Conservation (phyloP, 2,888 invertebrate genomes). For the Drosophila gaucha region DNA sequence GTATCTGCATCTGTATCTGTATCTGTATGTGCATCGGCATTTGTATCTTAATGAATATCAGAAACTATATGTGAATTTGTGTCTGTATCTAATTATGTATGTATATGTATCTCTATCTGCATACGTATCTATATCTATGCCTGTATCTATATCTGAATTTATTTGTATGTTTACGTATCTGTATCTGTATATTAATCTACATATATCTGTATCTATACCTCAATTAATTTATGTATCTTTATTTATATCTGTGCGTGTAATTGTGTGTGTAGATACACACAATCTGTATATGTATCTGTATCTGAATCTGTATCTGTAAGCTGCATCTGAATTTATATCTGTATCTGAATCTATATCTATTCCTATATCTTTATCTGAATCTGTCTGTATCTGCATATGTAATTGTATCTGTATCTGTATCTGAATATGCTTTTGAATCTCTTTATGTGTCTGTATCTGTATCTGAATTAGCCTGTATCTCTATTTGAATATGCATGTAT, state of each 20-base stretch:
- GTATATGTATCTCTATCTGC: not conserved
- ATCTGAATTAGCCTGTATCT: not conserved
- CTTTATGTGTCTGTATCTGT: not conserved
- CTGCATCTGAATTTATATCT: not conserved
- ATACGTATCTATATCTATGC: not conserved
- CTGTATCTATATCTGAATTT: not conserved
- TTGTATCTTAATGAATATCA: not conserved
- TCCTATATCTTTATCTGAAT: not conserved
- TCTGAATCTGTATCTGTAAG: not conserved
- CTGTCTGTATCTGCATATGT: constrained; percentile 1
- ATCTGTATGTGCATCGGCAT: not conserved
- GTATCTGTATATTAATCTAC: not conserved
- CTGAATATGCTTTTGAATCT: not conserved
- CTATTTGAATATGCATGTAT: not conserved
- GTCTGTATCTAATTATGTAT: not conserved
- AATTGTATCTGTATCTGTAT: constrained; percentile 1
- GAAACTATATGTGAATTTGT: too few relatives aligned
- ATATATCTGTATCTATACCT: not conserved
- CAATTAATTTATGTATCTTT: not conserved
- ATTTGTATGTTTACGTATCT: too few relatives aligned
- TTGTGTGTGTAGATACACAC: too few relatives aligned
- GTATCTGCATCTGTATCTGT: not conserved
- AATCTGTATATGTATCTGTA: constrained; percentile 1
- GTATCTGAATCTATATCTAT: not conserved
- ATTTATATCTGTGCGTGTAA: too few relatives aligned